Conservation (phyloP, 2,888 invertebrate genomes). For the Atrina japonica region DNA sequence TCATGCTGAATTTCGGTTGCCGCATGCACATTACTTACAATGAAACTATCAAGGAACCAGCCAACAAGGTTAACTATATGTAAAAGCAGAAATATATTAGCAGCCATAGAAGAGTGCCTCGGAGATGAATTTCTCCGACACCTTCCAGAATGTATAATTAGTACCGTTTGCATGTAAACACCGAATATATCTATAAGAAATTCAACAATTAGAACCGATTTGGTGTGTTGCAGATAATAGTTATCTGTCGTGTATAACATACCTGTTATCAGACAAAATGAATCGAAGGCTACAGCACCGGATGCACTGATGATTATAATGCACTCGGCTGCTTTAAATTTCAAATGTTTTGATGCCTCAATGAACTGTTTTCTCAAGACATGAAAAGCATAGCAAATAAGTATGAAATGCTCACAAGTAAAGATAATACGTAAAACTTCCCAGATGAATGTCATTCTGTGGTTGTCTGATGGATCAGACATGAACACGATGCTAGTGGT, state of each 20-base stretch:
- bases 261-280: conserved; percentile 15
- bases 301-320: conserved; percentile 17
- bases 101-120: neutral
- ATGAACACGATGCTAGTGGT: neutral
- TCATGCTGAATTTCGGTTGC: neutral
- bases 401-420: neutral
- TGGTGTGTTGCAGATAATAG: neutral
- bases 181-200: neutral
- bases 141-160: conserved; percentile 11
- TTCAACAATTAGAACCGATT: neutral
- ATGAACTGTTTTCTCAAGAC: conserved; percentile 10
- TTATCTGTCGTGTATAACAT: neutral
- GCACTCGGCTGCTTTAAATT: neutral
- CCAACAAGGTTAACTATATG: neutral
- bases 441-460: neutral
- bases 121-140: neutral
- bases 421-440: conserved; percentile 2
- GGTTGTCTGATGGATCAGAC: neutral
- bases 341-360: neutral
- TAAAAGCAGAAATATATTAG: conserved; percentile 4
- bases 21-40: neutral
- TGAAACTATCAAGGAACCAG: conserved; percentile 8
- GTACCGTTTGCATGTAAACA: conserved; percentile 13
- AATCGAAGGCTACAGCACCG: conserved; percentile 4
- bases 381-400: neutral